Percentiles rank a stretch among this genome's conserved stretches.
phyloP scores from a whole-genome alignment of 2,888 invertebrate species.

The Cheilosia pagana region DNA sequence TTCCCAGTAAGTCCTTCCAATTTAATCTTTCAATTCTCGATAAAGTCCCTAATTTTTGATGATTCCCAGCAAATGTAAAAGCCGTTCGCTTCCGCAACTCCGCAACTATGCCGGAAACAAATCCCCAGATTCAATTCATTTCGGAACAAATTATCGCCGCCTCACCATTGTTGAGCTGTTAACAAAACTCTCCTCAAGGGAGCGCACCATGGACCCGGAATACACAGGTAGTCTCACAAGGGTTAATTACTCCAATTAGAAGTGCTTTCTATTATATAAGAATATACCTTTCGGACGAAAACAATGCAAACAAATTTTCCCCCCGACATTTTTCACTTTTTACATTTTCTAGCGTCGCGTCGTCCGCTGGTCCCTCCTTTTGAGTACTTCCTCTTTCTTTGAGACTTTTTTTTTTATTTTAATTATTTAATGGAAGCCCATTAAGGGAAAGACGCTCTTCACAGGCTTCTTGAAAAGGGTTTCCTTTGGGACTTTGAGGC shows the following conservation, averaged over 20 bases:
- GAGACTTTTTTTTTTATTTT: constrained; percentile 44
- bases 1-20: too few relatives aligned
- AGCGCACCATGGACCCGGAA: background rate
- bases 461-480: constrained; percentile 36
- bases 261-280: constrained; percentile 9
- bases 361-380: background rate
- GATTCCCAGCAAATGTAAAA: background rate
- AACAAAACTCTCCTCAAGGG: background rate
- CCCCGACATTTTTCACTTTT: constrained; percentile 12
- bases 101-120: constrained; percentile 12
- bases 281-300: background rate
- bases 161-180: background rate
- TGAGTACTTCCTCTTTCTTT: background rate
- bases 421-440: constrained; percentile 57
- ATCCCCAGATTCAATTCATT: constrained; percentile 12
- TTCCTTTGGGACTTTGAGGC: constrained; percentile 17
- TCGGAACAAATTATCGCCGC: constrained; percentile 15
- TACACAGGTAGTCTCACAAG: background rate
- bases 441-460: constrained; percentile 42
- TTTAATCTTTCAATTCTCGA: too few relatives aligned
- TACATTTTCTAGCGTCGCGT: background rate
- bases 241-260: constrained; percentile 54
- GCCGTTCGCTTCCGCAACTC: constrained; percentile 18
- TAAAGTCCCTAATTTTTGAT: too few relatives aligned
- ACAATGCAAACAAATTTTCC: background rate